Percentiles rank a stretch among this genome's conserved stretches.
Evolutionary conservation across 2,888 invertebrate species (phyloP).

Genomic region (Luperina nickerlii): DNA sequence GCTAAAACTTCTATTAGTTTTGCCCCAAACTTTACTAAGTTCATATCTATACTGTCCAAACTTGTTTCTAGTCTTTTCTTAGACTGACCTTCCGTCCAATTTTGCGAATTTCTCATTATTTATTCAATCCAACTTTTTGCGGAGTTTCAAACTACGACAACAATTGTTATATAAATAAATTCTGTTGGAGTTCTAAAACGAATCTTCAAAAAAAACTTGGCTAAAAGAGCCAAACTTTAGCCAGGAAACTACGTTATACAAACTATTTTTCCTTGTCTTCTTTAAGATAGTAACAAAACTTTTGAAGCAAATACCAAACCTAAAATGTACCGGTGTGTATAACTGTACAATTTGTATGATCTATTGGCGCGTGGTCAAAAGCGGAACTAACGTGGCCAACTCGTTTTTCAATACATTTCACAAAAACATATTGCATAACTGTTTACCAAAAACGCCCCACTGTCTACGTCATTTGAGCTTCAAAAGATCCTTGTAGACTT

Average conservation of each 20-base stretch:
- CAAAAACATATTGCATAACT: background rate
- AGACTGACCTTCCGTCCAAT: background rate
- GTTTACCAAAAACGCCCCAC: background rate
- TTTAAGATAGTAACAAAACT: background rate
- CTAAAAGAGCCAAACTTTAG: background rate
- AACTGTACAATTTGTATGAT: background rate
- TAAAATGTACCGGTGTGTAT: too few relatives aligned
- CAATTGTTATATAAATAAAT: too few relatives aligned
- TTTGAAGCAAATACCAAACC: background rate
- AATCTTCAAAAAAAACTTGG: background rate
- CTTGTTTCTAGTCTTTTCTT: slow-evolving; percentile 23
- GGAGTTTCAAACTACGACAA: slow-evolving; percentile 13
- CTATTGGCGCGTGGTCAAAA: background rate
- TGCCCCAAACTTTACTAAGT: slow-evolving; percentile 15
- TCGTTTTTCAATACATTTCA: background rate
- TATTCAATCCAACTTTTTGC: slow-evolving; percentile 37
- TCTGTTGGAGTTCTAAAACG: background rate
- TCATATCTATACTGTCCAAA: slow-evolving; percentile 16
- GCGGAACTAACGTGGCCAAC: background rate
- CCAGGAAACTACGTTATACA: background rate
- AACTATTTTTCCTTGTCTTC: background rate
- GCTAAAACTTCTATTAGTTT: slow-evolving; percentile 35
- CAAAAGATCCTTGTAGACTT: background rate
- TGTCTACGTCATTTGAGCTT: background rate
- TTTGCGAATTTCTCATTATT: slow-evolving; percentile 26